Evolutionary conservation across 1,140 invertebrate genomes (phyloP), one percentile per base, ranked within the genome.

Genomic region (Heliothis subflexa): DNA sequence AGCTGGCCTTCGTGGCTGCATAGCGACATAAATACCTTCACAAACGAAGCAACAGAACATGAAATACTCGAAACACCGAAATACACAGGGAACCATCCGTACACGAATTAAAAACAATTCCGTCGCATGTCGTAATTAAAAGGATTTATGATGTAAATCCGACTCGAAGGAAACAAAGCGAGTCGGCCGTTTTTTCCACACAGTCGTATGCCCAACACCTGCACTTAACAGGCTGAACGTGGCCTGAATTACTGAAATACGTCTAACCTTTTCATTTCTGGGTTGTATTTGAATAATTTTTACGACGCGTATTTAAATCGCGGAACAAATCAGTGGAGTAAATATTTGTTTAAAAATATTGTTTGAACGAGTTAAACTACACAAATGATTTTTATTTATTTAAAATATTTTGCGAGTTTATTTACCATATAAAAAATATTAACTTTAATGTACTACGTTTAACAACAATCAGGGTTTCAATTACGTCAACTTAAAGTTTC

Each of bases 161-260:
- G 50, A 59, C 54, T 50, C 16, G 21, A 57, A 70, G 64, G n/a
- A 78, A 70, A 62, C 76, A 59, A 64, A 70, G 64, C 14, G 54
- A 57, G 54, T 4, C 75, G 50, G 52, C 66, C 25, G 57, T 61
- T 72, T 79, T 80, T 81, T 80, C 72, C 68, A 70, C 55, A 59
- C 78, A 70, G 33, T 9, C 33, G 33, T 40, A 40, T 71, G 59
- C 57, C 71, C 78, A 77, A 68, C 87, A 88, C 85, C 87, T 89
- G 87, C 86, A 82, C 59, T 81, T 82, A 87, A 89, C 83, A 84
- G 82, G 78, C 68, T 66, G 47, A 57, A 83, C 83, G 81, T 66
- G 81, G 79, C 45, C 72, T 52, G 79, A 83, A 83, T 85, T 62
- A 21, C 55, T 78, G 73, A 74, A 74, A 68, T 68, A 62, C 33